Conservation (phyloP, 2,797 vertebrate species). For the Pempheris klunzingeri region DNA sequence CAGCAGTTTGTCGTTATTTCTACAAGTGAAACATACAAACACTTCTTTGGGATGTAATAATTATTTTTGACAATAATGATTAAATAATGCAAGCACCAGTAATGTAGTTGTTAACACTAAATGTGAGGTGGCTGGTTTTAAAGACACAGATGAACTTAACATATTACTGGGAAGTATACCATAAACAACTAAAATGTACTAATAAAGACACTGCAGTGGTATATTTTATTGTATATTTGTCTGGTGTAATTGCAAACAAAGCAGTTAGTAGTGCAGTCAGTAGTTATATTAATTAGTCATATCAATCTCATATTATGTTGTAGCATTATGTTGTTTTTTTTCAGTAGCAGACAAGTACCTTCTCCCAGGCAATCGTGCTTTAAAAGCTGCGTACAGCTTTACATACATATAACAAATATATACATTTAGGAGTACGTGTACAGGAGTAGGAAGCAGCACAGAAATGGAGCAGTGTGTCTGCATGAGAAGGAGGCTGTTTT, state of each 20-base stretch:
- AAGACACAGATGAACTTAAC: neutral
- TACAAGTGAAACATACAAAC: neutral
- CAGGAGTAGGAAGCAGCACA: neutral
- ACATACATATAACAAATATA: neutral
- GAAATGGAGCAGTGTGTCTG: neutral
- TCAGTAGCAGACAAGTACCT: neutral
- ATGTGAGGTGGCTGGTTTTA: neutral
- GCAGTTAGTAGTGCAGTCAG: no score
- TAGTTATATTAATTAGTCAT: neutral
- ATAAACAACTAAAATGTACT: neutral
- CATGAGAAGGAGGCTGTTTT: slow-evolving; percentile 29
- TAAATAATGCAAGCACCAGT: neutral
- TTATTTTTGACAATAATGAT: neutral
- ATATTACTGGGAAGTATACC: neutral
- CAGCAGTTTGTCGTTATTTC: neutral
- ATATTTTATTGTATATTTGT: no score
- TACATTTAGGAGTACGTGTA: no score
- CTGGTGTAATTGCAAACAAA: neutral
- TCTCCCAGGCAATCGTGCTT: neutral
- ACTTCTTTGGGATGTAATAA: neutral
- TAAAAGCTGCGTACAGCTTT: neutral
- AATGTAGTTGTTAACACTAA: neutral
- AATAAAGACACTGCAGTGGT: neutral
- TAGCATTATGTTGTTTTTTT: neutral
- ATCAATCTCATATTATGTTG: neutral